These are phyloP conservation scores for Borostomias antarcticus DNA, from an alignment of 2,797 vertebrate genomes.

Conservation along the genomic window DNA sequence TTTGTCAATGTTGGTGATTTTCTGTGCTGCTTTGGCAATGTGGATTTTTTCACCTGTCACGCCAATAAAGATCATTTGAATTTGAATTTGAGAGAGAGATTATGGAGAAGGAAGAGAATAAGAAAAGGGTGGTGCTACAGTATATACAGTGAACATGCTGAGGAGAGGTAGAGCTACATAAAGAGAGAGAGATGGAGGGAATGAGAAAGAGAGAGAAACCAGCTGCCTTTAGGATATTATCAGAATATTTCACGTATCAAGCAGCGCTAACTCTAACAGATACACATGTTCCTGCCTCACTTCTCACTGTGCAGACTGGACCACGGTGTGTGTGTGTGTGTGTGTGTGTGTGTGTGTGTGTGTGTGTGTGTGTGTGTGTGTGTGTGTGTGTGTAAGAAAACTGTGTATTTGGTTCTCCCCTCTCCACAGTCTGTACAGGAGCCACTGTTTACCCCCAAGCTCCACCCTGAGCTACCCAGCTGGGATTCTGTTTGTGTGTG, in stretches of 20 bases:
- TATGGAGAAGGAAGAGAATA: not conserved
- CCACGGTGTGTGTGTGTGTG: constrained; percentile 24
- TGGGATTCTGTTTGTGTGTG: no score
- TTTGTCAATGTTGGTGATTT: no score
- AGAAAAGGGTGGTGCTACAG: no score
- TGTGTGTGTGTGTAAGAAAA: constrained; percentile 16
- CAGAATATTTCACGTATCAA: not conserved
- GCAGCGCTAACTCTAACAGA: constrained; percentile 23
- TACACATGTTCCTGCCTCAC: not conserved
- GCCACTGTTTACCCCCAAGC: not conserved
- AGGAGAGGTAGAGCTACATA: not conserved
- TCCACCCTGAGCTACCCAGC: not conserved
- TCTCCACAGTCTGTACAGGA: not conserved
- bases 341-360: constrained; percentile 10
- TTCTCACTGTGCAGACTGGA: not conserved
- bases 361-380: constrained; percentile 13
- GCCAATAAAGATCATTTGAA: no score
- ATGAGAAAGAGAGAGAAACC: not conserved
- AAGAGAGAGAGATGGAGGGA: not conserved
- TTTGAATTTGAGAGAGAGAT: no score
- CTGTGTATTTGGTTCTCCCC: not conserved
- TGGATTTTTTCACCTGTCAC: no score
- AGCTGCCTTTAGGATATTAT: not conserved
- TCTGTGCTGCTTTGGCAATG: no score
- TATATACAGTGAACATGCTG: not conserved